Evolutionary conservation across 2,797 vertebrate genomes (phyloP).

Genomic region (Sebastes vulpes): DNA sequence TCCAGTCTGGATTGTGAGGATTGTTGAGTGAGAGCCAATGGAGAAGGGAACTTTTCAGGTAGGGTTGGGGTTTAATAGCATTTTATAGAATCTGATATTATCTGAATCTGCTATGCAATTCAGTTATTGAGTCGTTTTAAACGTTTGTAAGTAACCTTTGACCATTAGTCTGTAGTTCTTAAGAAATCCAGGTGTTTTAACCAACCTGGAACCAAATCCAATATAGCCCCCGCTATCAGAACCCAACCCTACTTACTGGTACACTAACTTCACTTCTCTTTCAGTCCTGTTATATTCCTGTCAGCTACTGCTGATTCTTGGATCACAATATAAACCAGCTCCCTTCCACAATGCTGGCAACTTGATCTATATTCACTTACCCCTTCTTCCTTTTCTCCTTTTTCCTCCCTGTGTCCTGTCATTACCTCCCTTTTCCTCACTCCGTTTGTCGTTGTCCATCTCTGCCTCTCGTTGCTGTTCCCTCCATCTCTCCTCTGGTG

Average conservation of each 20-base stretch:
- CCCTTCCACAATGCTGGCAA: constrained; percentile 2
- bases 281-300: constrained; percentile 49
- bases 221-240: not conserved
- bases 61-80: not conserved
- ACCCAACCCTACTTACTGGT: not conserved
- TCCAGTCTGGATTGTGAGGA: not conserved
- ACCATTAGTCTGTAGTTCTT: not conserved
- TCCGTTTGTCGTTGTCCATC: constrained; percentile 33
- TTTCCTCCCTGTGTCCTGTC: constrained; percentile 31
- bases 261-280: constrained; percentile 69
- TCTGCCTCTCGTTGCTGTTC: constrained; percentile 48
- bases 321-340: constrained; percentile 29
- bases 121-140: not conserved
- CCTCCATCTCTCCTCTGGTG: constrained; percentile 68
- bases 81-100: not conserved
- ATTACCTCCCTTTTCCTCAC: constrained; percentile 35
- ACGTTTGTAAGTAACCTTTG: not conserved
- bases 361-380: constrained; percentile 46
- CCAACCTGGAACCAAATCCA: not conserved
- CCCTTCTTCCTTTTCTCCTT: constrained; percentile 45
- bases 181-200: not conserved
- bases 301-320: constrained; percentile 50
- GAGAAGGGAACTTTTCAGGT: not conserved
- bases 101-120: not conserved
- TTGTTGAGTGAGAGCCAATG: not conserved